Evolutionary conservation across 1,140 invertebrate genomes (phyloP), one percentile per base, ranked within the genome.

Genomic region (Drosophila parabipectinata): DNA sequence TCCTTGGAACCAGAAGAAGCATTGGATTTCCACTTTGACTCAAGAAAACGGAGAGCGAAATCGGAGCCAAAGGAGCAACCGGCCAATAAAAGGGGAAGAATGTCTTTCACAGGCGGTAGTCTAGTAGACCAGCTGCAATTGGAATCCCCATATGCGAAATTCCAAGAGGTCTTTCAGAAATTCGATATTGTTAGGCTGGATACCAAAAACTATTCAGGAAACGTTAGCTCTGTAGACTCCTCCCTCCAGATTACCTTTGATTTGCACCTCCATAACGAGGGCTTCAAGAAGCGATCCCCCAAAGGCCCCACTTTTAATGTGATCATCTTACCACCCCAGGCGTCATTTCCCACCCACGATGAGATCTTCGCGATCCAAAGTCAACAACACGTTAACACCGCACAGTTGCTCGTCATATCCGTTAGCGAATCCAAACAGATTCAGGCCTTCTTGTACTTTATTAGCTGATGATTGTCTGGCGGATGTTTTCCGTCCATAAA

Each of bases 351-450:
- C 26, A 77, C 64, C 4, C 74, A 89, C 41, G 32, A 57, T 47
- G 73, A 84, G 55, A 79, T 91, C 30, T 37, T 67, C 5, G 50
- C 72, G 7, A 64, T 74, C n/a, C 73, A 82, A 28, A 51, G 64
- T 10, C 63, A 77, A 9, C 53, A 67, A 14, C 44, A 44, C 14
- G 7, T 54, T 3, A 52, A 75, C 34, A 44, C 64, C 5, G 76
- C 76, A 1, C 88, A 84, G 15, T 41, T 91, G 59, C 72, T 91
- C 26, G 52, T 91, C 18, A 51, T 91, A 30, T 84, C 81, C 34
- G 82, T 91, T 37, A 90, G 89, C 62, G 88, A 90, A 59, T 91
- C 90, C 1, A 91, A 91, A 58, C 90, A 91, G 53, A 91, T 91
- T 53, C 90, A 91, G 48, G 90, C 90, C 21, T 90, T 91, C 71